Percentiles rank a stretch among this genome's conserved stretches.
Evolutionary conservation across 1,140 invertebrate species (phyloP).

Genomic region (Drosophila repleta): DNA sequence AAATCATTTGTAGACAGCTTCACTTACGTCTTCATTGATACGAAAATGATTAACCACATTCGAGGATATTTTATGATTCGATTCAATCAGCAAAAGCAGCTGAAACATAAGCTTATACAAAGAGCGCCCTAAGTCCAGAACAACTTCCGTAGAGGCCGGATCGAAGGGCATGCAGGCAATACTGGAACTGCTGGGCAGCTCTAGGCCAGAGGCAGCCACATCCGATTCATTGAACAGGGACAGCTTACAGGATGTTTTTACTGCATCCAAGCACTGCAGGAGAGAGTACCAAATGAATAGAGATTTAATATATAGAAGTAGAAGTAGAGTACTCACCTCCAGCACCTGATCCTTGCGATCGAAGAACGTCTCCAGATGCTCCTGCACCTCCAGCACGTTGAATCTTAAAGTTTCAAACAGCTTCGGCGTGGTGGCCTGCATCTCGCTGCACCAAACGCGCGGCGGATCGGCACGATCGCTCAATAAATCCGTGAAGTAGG

Average conservation of each 20-base stretch:
- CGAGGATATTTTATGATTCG: conserved; percentile 94
- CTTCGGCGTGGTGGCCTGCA: conserved; percentile 86
- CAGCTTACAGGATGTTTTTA: conserved; percentile 90
- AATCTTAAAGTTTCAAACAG: conserved; percentile 92
- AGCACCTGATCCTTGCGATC: conserved; percentile 95
- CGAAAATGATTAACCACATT: conserved; percentile 84
- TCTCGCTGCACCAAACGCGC: conserved; percentile 90
- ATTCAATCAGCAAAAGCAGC: conserved; percentile 94
- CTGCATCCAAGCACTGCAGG: conserved; percentile 88
- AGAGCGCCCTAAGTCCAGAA: conserved; percentile 91
- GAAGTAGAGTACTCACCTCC: conserved; percentile 87
- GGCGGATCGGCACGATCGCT: conserved; percentile 88
- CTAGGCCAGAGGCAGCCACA: conserved; percentile 74
- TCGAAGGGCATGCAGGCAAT: conserved; percentile 80
- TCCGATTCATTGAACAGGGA: conserved; percentile 88
- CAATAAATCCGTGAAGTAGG: conserved; percentile 87
- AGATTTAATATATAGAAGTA: not conserved
- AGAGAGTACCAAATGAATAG: not conserved
- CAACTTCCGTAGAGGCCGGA: conserved; percentile 85
- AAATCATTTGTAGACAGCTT: not conserved
- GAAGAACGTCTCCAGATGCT: conserved; percentile 97
- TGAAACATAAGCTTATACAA: conserved; percentile 98
- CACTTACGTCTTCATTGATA: conserved; percentile 79
- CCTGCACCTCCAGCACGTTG: conserved; percentile 96
- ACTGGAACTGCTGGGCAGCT: conserved; percentile 65